Conservation (phyloP, 2,797 vertebrate species). For the Stomatorhinus walkeri region DNA sequence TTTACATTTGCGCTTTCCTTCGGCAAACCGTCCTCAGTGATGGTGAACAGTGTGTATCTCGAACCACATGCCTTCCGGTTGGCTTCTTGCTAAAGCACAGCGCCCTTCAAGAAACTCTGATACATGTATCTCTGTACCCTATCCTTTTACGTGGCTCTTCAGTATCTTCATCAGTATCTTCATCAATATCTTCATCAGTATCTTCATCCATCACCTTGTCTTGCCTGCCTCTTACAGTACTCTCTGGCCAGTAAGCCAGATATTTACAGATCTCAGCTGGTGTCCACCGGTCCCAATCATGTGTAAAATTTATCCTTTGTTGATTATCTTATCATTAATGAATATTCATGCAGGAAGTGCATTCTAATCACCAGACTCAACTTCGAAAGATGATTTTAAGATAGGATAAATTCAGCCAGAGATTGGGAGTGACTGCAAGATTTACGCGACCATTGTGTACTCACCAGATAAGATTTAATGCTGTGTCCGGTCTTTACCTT, state of each 20-base stretch:
- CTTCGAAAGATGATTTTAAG: conserved; percentile 25
- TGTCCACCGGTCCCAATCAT: neutral
- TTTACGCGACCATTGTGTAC: neutral
- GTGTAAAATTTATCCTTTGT: neutral
- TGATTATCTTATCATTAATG: neutral
- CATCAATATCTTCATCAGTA: neutral
- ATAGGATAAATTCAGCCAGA: conserved; percentile 20
- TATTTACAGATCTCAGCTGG: neutral
- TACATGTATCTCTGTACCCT: neutral
- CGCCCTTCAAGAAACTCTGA: neutral
- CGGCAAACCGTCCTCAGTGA: neutral
- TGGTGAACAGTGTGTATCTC: neutral
- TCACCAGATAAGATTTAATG: neutral
- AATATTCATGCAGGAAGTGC: neutral
- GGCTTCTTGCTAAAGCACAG: neutral
- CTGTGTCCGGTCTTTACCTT: neutral
- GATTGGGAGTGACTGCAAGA: neutral
- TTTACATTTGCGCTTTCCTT: neutral
- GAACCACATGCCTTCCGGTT: neutral
- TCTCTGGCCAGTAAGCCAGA: neutral
- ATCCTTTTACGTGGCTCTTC: neutral
- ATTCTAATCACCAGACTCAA: neutral
- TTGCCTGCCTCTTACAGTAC: neutral
- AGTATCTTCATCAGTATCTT: neutral
- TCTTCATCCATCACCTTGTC: neutral